Percentiles rank a stretch among this genome's conserved stretches.
Conservation (phyloP, 2,888 invertebrate genomes). For the Candidula unifasciata region DNA sequence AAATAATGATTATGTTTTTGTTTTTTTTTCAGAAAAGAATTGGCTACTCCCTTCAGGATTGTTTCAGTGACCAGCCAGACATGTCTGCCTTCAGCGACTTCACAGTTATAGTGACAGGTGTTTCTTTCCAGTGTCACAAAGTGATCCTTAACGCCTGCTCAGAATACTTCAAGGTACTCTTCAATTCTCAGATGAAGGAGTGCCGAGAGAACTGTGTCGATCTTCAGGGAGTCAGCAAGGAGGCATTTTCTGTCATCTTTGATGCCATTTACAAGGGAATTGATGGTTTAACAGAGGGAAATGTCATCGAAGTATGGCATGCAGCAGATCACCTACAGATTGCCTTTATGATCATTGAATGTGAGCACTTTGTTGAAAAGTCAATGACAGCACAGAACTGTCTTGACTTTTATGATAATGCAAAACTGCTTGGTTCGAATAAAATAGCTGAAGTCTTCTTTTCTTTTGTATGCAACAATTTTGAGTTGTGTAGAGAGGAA, state of each 20-base stretch:
- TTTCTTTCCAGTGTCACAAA: not conserved
- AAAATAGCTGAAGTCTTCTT: not conserved
- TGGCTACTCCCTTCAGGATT: not conserved
- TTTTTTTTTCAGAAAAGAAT: too few relatives aligned
- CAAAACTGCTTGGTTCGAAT: not conserved
- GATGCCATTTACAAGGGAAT: constrained; percentile 13
- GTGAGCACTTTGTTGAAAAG: constrained; percentile 7
- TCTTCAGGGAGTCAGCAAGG: not conserved
- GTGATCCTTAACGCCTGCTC: constrained; percentile 26
- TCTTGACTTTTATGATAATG: not conserved
- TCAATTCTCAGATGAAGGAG: constrained; percentile 12
- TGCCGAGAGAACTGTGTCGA: not conserved
- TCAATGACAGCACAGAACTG: not conserved
- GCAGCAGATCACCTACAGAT: constrained; percentile 31
- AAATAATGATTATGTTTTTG: too few relatives aligned
- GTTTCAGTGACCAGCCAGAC: not conserved
- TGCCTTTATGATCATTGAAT: not conserved
- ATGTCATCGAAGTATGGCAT: constrained; percentile 6
- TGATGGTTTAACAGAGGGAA: not conserved
- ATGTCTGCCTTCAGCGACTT: not conserved
- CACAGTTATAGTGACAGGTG: constrained; percentile 2
- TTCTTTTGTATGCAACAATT: not conserved
- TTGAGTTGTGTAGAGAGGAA: not conserved
- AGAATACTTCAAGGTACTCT: constrained; percentile 7
- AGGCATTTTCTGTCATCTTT: constrained; percentile 18